Base-by-base conservation (phyloP, 92 coral and sea anemone genomes). In the Paragorgia papillata region DNA sequence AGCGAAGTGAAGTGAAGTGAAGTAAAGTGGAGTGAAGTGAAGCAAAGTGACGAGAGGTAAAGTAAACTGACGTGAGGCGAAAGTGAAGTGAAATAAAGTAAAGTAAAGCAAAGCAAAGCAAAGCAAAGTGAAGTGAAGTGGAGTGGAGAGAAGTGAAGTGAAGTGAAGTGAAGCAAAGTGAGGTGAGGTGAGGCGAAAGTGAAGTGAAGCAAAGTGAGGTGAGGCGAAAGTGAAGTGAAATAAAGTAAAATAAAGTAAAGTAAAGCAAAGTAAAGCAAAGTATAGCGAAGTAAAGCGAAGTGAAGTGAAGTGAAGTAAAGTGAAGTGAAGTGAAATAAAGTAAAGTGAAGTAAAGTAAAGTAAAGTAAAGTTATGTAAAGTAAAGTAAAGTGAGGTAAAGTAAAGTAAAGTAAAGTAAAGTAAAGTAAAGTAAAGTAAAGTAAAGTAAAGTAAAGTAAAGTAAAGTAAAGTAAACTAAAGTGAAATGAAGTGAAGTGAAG, bases 41-140 rank as follows among this genome's bases (percentile, higher is more conserved):
- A 6, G 0, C 9, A 8, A 28, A 29, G 21, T 34, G 2, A 41
- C 10, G 68, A 1, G 20, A 25, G 9, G 39, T 34, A 8, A 25
- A 29, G n/a, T n/a, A n/a, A n/a, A n/a, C n/a, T n/a, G n/a, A n/a
- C n/a, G n/a, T n/a, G n/a, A n/a, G n/a, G n/a, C n/a, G n/a, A n/a
- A n/a, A n/a, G 39, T 19, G 32, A 25, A 62, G 39, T 37, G 43
- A 37, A 37, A 14, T 0, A 15, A 29, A 25, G 1, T 4, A n/a
- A 29, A 27, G n/a, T 9, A 19, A 9, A 20, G 43, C 43, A 37
- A 62, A 30, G 40, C 40, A 43, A 7, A 62, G 37, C 20, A 28
- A 30, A 30, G 41, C 15, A 62, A 62, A 25, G 69, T 25, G 13
- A 62, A 62, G 40, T 25, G 69, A 62, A 62, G 70, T 10, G 41